Evolutionary conservation across 2,888 invertebrate species (phyloP), one percentile per base, ranked within the genome.

Genomic region (Nesidiocoris tenuis): DNA sequence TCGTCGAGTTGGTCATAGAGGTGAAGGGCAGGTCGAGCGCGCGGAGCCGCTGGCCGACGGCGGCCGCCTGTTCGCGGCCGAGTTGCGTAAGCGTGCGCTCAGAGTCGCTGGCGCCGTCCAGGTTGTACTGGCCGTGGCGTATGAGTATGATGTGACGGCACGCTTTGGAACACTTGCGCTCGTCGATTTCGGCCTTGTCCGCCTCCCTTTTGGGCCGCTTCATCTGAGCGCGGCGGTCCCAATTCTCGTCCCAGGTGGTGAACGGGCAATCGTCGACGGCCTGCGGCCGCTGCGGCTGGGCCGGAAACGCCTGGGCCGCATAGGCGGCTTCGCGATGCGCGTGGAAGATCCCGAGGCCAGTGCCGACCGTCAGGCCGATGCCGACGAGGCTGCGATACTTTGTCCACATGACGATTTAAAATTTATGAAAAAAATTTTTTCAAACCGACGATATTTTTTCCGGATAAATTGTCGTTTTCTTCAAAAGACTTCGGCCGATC

Each of bases 51-150:
- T 90, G 85, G 0, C 97, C 99, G 0, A 97, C 94, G 55, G 89
- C 83, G 56, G 90, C 88, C 0, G 98, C 98, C 86, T 99, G 98
- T 77, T 89, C 86, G 81, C 88, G 87, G 22, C 95, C 95, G 93
- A 82, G 74, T 64, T 89, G 87, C 0, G 98, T 97, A 12, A 98
- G 87, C 71, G 86, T 85, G 81, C 92, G 87, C 21, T 94, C 90
- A 3, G 86, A 85, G 82, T 96, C 96, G 0, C 85, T 87, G 25
- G 84, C 84, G 0, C 93, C 95, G 9, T 88, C 86, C 57, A 91
- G 84, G 81, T 95, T 88, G 83, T 98, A 99, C 83, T 98, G 98
- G 0, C 98, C 99, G 84, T 99, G 98, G 57, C 98, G 87, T 77
- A 98, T 91, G 17, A 98, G 86, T 80, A 98, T 88, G 70, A 98